phyloP scores from a whole-genome alignment of 2,888 invertebrate species.

The Liopterus haemorrhoidalis region DNA sequence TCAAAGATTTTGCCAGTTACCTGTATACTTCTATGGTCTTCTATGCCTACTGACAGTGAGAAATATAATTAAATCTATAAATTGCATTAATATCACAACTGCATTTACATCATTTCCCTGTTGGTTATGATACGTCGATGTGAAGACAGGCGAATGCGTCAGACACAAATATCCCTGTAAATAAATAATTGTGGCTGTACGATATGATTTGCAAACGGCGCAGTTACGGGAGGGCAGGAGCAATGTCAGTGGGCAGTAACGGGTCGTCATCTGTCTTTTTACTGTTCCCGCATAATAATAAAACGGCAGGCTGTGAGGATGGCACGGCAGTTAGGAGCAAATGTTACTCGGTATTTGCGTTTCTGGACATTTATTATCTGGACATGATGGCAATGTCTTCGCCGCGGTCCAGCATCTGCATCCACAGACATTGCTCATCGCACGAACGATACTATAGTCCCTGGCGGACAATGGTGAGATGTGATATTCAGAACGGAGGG shows the following conservation, averaged over 20 bases:
- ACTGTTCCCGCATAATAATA: slow-evolving; percentile 58
- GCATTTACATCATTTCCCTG: too few species aligned
- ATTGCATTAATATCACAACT: too few species aligned
- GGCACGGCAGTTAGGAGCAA: slow-evolving; percentile 46
- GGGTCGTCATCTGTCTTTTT: slow-evolving; percentile 59
- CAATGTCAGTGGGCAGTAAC: slow-evolving; percentile 37
- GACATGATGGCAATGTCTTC: slow-evolving; percentile 41
- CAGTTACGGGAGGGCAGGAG: slow-evolving; percentile 2
- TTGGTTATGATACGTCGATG: too few species aligned
- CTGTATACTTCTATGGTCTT: too few species aligned
- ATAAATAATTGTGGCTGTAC: too few species aligned
- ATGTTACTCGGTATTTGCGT: slow-evolving; percentile 48
- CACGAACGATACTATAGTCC: slow-evolving; percentile 1
- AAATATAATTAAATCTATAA: too few species aligned
- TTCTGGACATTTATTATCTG: slow-evolving; percentile 46
- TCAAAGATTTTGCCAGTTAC: too few species aligned
- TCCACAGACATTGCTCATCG: background rate
- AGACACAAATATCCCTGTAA: too few species aligned
- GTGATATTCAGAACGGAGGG: too few species aligned
- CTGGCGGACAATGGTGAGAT: too few species aligned
- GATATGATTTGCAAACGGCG: slow-evolving; percentile 13
- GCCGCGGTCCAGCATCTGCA: slow-evolving; percentile 23
- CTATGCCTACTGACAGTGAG: too few species aligned
- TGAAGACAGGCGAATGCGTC: too few species aligned
- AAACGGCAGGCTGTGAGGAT: slow-evolving; percentile 43